phyloP scores from a whole-genome alignment of 1,140 invertebrate genomes.

The Ganaspis sp. region DNA sequence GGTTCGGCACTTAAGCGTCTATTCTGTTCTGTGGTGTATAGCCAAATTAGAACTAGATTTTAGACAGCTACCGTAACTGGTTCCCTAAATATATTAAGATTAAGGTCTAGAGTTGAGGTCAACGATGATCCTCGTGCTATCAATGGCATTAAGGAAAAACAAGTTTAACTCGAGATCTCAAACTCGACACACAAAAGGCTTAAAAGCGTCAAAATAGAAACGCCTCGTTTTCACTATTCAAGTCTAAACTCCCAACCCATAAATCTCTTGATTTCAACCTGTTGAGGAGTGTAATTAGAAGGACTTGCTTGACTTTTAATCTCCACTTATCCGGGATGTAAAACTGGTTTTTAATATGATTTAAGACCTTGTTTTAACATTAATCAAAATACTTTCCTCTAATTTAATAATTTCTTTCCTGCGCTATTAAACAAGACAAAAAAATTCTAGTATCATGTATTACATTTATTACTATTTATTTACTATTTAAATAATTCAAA shows the following conservation, averaged over 20 bases:
- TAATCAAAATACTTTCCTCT: no score
- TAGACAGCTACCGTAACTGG: constrained; percentile 10
- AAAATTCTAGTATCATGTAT: no score
- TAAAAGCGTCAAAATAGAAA: not conserved
- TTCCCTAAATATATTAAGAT: not conserved
- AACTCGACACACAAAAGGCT: not conserved
- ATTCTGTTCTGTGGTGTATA: constrained; percentile 8
- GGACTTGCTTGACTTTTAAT: not conserved
- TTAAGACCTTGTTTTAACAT: not conserved
- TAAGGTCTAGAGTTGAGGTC: not conserved
- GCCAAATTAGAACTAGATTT: constrained; percentile 1
- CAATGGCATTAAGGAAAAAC: not conserved
- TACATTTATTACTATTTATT: no score
- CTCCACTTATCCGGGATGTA: not conserved
- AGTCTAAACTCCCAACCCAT: not conserved
- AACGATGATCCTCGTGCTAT: not conserved
- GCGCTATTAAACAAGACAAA: no score
- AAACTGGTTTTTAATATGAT: not conserved
- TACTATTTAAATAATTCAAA: no score
- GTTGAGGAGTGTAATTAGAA: not conserved
- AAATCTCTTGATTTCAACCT: not conserved
- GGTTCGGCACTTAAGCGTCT: not conserved
- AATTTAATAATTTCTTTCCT: no score
- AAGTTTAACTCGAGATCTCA: not conserved
- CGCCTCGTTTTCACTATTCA: not conserved